Base-by-base conservation (phyloP, 2,888 invertebrate species). In the Athripsodes cinereus region DNA sequence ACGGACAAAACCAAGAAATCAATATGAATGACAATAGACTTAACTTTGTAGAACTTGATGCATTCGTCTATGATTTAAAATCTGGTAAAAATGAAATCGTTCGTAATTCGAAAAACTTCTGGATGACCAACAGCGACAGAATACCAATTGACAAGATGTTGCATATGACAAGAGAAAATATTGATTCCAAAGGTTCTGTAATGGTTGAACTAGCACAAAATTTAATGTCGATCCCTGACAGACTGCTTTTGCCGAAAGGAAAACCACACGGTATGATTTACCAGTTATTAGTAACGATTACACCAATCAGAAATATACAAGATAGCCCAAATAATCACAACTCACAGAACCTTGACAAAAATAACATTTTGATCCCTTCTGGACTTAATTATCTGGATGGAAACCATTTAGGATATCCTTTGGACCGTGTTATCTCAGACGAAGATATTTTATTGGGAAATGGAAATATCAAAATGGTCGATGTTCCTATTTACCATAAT, bases 181-280 rank as follows among this genome's bases (percentile, higher is more conserved):
- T 63, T 6, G n/a, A 21, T 3, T 47, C 71, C 71, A 49, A 74
- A 74, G 60, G 70, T 74, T 20, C 75, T 46, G 79, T 79, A 68
- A 66, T 74, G 59, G 64, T 81, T 61, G 77, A 78, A 62, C 67
- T 72, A 61, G 69, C 71, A 52, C 74, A 81, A 68, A 74, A 75
- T 48, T 76, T 82, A 65, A 79, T 80, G 62, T 81, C 82, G 46
- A 80, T 81, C 69, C 85, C 86, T 11, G 78, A 81, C 55, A 83
- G 88, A 64, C 74, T 88, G 50, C 73, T 89, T 67, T 71, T 91
- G 57, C 90, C 91, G 40, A 87, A 79, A 68, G 91, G 91, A 68
- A 83, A 79, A 65, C 73, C 72, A 40, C 81, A 81, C 61, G 90
- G 91, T 55, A 80, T 81, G 72, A 80, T 81, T 53, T 82, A 82